Base-by-base conservation (phyloP, 2,888 invertebrate genomes). In the Apotomis turbidana region DNA sequence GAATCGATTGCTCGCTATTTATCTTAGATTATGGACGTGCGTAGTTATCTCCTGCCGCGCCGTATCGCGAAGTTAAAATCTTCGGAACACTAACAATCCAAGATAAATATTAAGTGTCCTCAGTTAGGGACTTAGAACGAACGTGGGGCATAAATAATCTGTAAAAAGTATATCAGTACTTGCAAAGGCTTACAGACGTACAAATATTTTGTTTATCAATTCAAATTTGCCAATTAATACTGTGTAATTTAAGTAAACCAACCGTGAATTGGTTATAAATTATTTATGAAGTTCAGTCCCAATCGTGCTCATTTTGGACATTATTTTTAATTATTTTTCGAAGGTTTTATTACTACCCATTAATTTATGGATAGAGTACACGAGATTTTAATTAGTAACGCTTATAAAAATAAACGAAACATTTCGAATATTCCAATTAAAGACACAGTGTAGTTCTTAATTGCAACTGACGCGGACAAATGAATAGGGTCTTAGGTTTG, bases 1-100 rank as follows among this genome's bases (percentile, higher is more conserved):
- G 88, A 89, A 85, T 86, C 84, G 84, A 87, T 88, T 83, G 84
- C 81, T 81, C 49, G 79, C 78, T 81, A 83, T 87, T 85, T 83
- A 84, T 85, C 81, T 81, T 75, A 76, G 81, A 78, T 81, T 84
- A 79, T 79, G 79, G 82, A 79, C 78, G 78, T 62, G 71, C 75
- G 78, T 82, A 82, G 76, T 81, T 77, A 81, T 74, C 73, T 72
- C 77, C 79, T 78, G 78, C 71, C 74, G 74, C 69, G 73, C 68
- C 55, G 46, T 70, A 68, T 73, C 71, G 73, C 59, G 38, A 52
- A 54, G 60, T 38, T 62, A 58, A 72, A 71, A 66, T 64, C 70
- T 61, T 57, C 70, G 55, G 66, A 62, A 64, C 36, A 57, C 71
- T 72, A 68, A 68, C 51, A 55, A 44, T 57, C 52, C 36, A 52